Conservation (phyloP, 2,113 vertebrate genomes). For the Tachysurus vachellii region DNA sequence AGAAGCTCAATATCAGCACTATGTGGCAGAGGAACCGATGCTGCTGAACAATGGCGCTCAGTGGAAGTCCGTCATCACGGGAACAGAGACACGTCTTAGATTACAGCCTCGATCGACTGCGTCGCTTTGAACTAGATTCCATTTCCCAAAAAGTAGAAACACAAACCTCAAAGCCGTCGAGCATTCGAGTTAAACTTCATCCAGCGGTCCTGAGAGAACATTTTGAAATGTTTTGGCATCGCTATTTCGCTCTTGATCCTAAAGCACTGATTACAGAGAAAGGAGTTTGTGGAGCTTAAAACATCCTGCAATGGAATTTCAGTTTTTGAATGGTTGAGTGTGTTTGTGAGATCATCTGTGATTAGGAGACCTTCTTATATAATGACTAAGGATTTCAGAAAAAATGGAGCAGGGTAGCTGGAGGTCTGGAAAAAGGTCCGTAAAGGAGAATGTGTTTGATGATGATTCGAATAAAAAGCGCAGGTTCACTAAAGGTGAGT, state of each 20-base stretch:
- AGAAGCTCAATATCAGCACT: constrained; percentile 33
- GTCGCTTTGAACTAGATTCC: constrained; percentile 28
- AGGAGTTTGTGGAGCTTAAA: constrained; percentile 28
- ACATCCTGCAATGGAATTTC: constrained; percentile 10
- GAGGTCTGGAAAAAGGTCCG: neutral
- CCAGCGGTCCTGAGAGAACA: constrained; percentile 16
- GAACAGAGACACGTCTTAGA: constrained; percentile 24
- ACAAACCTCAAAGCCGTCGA: neutral
- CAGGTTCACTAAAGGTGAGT: neutral
- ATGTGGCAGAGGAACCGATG: constrained; percentile 10
- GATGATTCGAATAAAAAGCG: neutral
- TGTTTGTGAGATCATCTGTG: neutral
- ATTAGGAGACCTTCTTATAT: neutral
- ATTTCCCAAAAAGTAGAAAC: constrained; percentile 26
- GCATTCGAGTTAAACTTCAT: constrained; percentile 17
- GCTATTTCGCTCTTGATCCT: neutral
- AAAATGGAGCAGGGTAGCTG: neutral
- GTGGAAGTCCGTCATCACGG: constrained; percentile 11
- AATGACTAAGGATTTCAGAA: neutral
- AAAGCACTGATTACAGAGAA: constrained; percentile 28
- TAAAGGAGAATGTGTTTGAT: neutral
- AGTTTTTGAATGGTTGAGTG: neutral
- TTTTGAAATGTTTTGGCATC: constrained; percentile 32
- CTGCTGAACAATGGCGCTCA: constrained; percentile 20
- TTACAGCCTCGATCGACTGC: constrained; percentile 25